Base-by-base conservation (phyloP, 92 coral and sea anemone species). In the Zoanthus sociatus region DNA sequence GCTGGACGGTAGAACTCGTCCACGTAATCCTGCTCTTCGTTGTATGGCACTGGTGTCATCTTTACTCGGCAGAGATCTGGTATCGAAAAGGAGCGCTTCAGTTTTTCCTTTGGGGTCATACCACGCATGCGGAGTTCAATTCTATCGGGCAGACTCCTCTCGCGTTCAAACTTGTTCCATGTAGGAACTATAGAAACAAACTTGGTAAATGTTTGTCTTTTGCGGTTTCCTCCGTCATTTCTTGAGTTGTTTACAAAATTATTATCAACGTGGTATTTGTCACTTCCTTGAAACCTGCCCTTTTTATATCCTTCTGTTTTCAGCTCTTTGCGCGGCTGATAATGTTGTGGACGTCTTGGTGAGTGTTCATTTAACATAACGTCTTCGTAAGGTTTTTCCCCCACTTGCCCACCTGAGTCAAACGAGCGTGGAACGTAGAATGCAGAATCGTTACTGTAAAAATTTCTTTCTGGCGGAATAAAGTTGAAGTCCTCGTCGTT, bases 71-170 rank as follows among this genome's bases (percentile, higher is more conserved):
- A 95, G 69, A 95, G 79, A 61, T 95, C 96, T 30, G 98, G 96
- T 51, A 95, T 95, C 78, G 94, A 93, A 18, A 89, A 89, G 31
- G 94, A 87, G 60, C 91, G 92, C 32, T 89, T 84, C 46, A 50
- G 33, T 15, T 69, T 79, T 48, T 86, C 77, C 3, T 86, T 73
- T 12, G 73, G 78, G 32, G 86, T 78, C 16, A 91, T 68, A 15
- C 96, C 98, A 54, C 93, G 89, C 90, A 95, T 88, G 73, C 98
- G 94, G 58, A 95, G 92, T 86, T 95, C 98, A 78, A 95, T 95
- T 78, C 98, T 93, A 73, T 95, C 98, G 5, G 98, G 98, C 7
- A 95, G 93, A 79, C 86, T 89, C 69, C 90, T 79, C 55, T 88
- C 94, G 9, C 85, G 85, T 26, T 64, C 85, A 26, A 81, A 81